Conservation (phyloP, 2,888 invertebrate species). For the Limnephilus marmoratus region DNA sequence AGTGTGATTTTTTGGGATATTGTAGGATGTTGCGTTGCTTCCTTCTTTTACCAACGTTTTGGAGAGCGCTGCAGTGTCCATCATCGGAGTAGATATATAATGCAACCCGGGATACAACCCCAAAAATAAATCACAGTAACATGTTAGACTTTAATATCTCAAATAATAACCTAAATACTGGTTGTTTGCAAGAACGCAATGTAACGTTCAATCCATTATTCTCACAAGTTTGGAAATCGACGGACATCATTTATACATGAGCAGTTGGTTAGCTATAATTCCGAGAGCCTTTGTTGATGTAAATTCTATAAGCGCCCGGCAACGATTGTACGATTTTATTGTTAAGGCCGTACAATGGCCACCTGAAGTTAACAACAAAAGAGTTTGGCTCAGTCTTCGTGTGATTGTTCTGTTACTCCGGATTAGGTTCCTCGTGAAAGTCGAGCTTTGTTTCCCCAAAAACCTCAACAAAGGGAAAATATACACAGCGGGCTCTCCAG, state of each 20-base stretch:
- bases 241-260: conserved; percentile 16
- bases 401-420: conserved; percentile 6
- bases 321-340: not conserved
- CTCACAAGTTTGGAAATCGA: not conserved
- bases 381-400: conserved; percentile 2
- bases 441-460: conserved; percentile 16
- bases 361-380: conserved; percentile 21
- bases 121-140: no score
- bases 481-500: not conserved
- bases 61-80: no score
- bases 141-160: no score
- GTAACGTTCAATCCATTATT: not conserved
- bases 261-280: conserved; percentile 12
- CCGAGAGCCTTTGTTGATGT: not conserved
- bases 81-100: no score
- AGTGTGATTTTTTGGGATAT: no score
- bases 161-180: not conserved
- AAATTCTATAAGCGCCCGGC: not conserved
- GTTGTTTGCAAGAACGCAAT: not conserved
- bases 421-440: conserved; percentile 22
- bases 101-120: no score
- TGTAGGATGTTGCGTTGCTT: no score
- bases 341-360: not conserved
- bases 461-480: not conserved
- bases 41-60: no score